Evolutionary conservation across 2,113 vertebrate genomes (phyloP).

Genomic region (Lepisosteus osseus): DNA sequence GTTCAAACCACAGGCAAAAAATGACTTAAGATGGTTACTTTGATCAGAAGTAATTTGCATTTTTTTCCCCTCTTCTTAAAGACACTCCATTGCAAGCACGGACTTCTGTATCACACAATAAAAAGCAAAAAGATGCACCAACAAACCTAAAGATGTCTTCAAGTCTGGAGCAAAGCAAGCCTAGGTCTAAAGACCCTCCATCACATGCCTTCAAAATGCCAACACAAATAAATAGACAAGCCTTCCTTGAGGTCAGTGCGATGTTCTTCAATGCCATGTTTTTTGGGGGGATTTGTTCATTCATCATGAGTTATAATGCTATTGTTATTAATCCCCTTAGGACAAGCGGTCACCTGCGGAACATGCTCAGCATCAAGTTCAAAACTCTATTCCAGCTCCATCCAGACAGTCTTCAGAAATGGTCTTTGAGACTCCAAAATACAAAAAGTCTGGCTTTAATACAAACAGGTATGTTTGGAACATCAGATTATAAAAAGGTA

Average conservation of each 20-base stretch:
- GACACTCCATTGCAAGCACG: conserved; percentile 2
- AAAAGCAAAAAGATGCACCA: conserved; percentile 31
- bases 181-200: conserved; percentile 31
- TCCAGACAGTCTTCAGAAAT: conserved; percentile 25
- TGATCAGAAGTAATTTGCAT: too few relatives aligned
- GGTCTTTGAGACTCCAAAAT: conserved; percentile 72
- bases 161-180: conserved; percentile 38
- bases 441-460: conserved; percentile 33
- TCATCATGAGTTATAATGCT: not conserved
- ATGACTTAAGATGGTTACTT: too few relatives aligned
- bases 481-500: not conserved
- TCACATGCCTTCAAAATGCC: conserved; percentile 58
- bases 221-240: conserved; percentile 30
- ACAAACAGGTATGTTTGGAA: conserved; percentile 65
- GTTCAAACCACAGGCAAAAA: too few relatives aligned
- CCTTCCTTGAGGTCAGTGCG: conserved; percentile 58
- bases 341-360: conserved; percentile 58
- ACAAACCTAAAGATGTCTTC: conserved; percentile 34
- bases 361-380: conserved; percentile 50
- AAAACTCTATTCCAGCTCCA: conserved; percentile 53
- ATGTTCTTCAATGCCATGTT: not conserved
- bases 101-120: not conserved
- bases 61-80: not conserved
- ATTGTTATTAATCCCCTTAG: conserved; percentile 36
- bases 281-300: not conserved